Evolutionary conservation across 2,113 vertebrate genomes (phyloP), one percentile per base, ranked within the genome.

Genomic region (Cervus canadensis): DNA sequence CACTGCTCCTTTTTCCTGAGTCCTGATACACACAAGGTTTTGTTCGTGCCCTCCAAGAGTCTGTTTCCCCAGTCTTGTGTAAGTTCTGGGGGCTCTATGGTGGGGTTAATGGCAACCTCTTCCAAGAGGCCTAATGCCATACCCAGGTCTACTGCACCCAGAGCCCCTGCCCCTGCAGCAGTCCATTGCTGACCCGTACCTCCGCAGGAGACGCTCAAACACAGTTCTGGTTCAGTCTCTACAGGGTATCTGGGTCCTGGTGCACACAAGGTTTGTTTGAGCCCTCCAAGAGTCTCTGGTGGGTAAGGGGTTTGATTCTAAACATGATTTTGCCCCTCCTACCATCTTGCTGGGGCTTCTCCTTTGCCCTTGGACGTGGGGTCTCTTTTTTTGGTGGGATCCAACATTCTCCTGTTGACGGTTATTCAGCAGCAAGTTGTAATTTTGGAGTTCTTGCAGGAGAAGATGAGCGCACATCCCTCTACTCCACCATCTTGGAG

Each of bases 111-210:
- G 67, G 4, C 0, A 0, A n/a, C n/a, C 64, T 71, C 64, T 11
- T 21, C n/a, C 19, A 23, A 36, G n/a, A 71, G 64, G n/a, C 10
- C n/a, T 13, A 10, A 74, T 13, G 67, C n/a, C 67, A 40, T 6
- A 40, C 19, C n/a, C n/a, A 13, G n/a, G 36, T 71, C 67, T 23
- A 3, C 67, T 71, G 67, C 5, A 40, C 67, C 67, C 67, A 71
- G 67, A 40, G 67, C 67, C 67, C 9, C 23, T 57, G 56, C 23
- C 23, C 56, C 19, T 71, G n/a, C 19, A 12, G 67, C 67, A 40
- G 67, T 6, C 67, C 67, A 74, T 0, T 23, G 19, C 67, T 74
- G n/a, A 40, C n/a, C 67, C 67, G 2, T 2, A 40, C 4, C n/a
- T 74, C 67, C 2, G 1, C n/a, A 74, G 67, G 67, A 40, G 19